These are phyloP conservation scores for Leptonema lineaticorne DNA, from an alignment of 1,140 invertebrate genomes.

Conservation along the genomic window DNA sequence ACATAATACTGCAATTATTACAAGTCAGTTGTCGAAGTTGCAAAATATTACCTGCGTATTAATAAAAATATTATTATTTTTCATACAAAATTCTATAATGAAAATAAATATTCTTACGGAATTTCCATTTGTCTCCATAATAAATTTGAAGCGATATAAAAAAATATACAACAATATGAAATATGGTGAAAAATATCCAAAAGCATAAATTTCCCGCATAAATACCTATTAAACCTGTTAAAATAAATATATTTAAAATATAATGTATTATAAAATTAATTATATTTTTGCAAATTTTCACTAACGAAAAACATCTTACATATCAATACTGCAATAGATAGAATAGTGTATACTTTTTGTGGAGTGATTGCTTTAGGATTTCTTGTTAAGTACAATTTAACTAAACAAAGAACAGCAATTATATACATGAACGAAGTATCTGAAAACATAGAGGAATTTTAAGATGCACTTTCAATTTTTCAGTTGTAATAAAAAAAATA, in stretches of 20 bases:
- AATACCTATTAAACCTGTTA: conserved; percentile 80
- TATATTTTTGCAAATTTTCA: not conserved
- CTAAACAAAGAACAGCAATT: conserved; percentile 81
- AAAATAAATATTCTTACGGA: conserved; percentile 55
- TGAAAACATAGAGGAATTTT: conserved; percentile 47
- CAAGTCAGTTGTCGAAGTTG: too few relatives aligned
- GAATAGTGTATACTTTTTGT: conserved; percentile 74
- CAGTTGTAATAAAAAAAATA: not conserved
- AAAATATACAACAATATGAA: conserved; percentile 72
- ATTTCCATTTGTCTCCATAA: conserved; percentile 78
- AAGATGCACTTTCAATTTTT: too few relatives aligned
- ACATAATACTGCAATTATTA: conserved; percentile 27
- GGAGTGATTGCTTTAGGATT: conserved; percentile 91
- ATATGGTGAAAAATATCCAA: conserved; percentile 74
- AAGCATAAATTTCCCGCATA: conserved; percentile 70
- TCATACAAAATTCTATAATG: not conserved
- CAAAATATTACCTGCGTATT: too few relatives aligned
- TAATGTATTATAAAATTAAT: not conserved
- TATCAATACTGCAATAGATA: conserved; percentile 79
- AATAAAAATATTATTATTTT: not conserved
- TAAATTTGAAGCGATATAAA: conserved; percentile 80
- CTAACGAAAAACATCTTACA: conserved; percentile 54
- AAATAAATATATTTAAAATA: too few relatives aligned
- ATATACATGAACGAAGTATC: conserved; percentile 94
- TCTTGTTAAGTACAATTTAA: conserved; percentile 87